A percentile compares a stretch with the other conserved stretches of the same genome.
phyloP scores from a whole-genome alignment of 2,113 vertebrate species.

The Apodemus sylvaticus region DNA sequence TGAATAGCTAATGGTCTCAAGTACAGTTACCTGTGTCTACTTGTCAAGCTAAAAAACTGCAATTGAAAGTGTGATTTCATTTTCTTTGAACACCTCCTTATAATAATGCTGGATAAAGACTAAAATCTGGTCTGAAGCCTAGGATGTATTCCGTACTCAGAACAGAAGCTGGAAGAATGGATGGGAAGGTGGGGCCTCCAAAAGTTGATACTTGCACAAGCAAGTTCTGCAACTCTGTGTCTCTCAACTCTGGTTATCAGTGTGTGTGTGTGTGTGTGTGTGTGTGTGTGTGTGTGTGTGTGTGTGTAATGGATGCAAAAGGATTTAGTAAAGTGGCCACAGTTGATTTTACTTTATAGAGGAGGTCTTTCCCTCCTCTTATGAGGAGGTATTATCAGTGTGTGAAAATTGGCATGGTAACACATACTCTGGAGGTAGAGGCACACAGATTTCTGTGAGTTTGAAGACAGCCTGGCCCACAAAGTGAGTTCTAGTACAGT shows the following conservation, averaged over 20 bases:
- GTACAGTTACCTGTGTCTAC: slow-evolving; percentile 7
- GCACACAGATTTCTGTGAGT: background rate
- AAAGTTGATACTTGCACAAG: background rate
- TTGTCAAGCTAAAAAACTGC: slow-evolving; percentile 35
- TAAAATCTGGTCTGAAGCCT: background rate
- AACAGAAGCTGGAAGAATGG: background rate
- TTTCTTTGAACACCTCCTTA: slow-evolving; percentile 10
- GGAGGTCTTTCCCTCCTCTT: background rate
- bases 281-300: background rate
- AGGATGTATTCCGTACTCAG: slow-evolving; percentile 29
- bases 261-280: background rate
- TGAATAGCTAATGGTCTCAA: slow-evolving; percentile 36
- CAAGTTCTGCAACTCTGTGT: background rate
- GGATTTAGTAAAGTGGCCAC: background rate
- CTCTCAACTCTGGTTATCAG: background rate
- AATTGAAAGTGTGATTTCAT: slow-evolving; percentile 39
- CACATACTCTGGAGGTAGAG: background rate
- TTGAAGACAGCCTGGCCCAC: background rate
- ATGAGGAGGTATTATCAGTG: background rate
- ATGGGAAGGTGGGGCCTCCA: background rate
- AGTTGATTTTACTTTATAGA: background rate
- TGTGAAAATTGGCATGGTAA: background rate
- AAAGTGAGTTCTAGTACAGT: background rate
- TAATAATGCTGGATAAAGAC: background rate
- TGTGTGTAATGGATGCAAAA: background rate